Evolutionary conservation across 1,140 invertebrate species (phyloP).

Genomic region (Helicoverpa zea): DNA sequence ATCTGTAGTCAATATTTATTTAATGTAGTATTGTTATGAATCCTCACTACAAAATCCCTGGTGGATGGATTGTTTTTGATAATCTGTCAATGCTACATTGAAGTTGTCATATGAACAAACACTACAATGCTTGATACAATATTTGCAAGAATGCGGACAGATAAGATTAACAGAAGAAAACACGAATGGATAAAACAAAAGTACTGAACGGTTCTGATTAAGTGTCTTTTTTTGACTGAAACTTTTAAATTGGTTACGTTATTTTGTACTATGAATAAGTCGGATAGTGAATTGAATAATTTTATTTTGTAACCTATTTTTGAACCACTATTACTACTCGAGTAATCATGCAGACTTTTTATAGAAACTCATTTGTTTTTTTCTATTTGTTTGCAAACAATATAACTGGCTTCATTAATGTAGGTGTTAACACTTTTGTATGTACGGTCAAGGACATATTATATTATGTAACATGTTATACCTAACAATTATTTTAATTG

Average conservation of each 20-base stretch:
- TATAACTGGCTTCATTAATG: conserved; percentile 1
- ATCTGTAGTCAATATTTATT: not conserved
- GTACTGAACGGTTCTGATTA: too few relatives aligned
- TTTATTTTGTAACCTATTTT: conserved; percentile 16
- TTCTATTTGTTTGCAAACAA: conserved; percentile 37
- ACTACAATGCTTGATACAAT: not conserved
- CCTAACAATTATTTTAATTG: conserved; percentile 33
- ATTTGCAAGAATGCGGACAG: not conserved
- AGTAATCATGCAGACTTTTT: conserved; percentile 17
- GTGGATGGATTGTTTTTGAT: not conserved
- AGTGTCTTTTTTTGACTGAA: too few relatives aligned
- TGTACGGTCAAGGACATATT: conserved; percentile 12
- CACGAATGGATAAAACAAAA: too few relatives aligned
- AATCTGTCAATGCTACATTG: not conserved
- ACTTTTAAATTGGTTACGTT: too few relatives aligned
- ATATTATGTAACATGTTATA: conserved; percentile 1
- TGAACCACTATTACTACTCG: not conserved
- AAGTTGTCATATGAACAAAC: not conserved
- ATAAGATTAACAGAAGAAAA: not conserved
- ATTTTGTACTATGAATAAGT: too few relatives aligned
- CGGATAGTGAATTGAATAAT: too few relatives aligned
- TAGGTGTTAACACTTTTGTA: conserved; percentile 9
- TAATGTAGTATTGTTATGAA: not conserved
- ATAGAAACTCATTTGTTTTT: conserved; percentile 15
- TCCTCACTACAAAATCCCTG: too few relatives aligned